Conservation (phyloP, 2,888 invertebrate genomes). For the Aporophyla lueneburgensis region DNA sequence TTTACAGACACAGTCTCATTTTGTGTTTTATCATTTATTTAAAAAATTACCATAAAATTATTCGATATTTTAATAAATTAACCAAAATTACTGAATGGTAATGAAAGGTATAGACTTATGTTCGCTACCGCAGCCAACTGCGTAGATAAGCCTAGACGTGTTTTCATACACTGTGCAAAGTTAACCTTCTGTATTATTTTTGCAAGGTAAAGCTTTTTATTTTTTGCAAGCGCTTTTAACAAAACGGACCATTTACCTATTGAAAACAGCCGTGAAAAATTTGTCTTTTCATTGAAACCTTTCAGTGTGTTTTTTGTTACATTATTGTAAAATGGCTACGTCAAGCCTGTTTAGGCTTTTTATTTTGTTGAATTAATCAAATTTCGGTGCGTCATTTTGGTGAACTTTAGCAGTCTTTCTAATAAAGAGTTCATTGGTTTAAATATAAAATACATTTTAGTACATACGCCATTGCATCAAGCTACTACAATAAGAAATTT, state of each 20-base stretch:
- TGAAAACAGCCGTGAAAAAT: slow-evolving; percentile 63
- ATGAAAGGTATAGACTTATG: no score
- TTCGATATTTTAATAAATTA: no score
- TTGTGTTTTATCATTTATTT: no score
- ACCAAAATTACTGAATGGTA: no score
- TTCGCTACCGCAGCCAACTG: not conserved
- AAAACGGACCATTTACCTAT: slow-evolving; percentile 60
- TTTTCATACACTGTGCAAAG: not conserved
- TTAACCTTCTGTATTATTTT: slow-evolving; percentile 12
- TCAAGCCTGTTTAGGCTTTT: slow-evolving; percentile 47
- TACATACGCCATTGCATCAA: not conserved
- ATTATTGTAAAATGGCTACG: slow-evolving; percentile 45
- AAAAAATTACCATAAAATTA: no score
- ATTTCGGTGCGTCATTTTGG: not conserved
- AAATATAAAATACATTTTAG: no score
- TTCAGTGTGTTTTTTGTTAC: slow-evolving; percentile 52
- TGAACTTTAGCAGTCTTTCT: not conserved
- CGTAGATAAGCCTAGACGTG: not conserved
- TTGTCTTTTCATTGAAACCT: slow-evolving; percentile 64
- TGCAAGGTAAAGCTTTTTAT: slow-evolving; percentile 56
- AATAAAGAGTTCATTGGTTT: not conserved
- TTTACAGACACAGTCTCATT: no score
- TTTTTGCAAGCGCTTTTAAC: slow-evolving; percentile 59
- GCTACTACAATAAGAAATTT: no score
- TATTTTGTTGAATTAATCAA: slow-evolving; percentile 32